A percentile compares a stretch with the other conserved stretches of the same genome.
These are phyloP conservation scores for Strongylocentrotus purpuratus DNA, from an alignment of 35 echinoderm and acorn worm genomes.

Conservation along the genomic window DNA sequence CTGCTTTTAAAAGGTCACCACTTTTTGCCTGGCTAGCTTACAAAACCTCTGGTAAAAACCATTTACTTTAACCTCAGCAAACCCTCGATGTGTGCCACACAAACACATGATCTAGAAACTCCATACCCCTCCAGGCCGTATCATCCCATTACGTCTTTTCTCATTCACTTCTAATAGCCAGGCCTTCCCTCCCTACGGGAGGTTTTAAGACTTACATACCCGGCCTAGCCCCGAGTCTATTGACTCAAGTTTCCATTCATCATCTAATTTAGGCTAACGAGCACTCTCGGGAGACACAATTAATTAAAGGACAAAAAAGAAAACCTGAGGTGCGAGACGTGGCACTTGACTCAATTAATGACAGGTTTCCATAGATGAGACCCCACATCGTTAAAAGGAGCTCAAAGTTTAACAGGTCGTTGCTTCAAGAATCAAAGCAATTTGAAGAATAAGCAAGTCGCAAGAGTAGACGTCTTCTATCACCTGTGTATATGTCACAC, in stretches of 20 bases:
- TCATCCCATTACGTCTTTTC: neutral
- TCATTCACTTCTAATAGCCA: neutral
- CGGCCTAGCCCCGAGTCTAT: neutral
- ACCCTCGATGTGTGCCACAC: neutral
- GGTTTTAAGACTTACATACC: conserved; percentile 2
- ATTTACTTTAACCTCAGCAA: neutral
- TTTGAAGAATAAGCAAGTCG: neutral
- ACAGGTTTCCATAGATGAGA: neutral
- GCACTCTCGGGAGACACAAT: neutral
- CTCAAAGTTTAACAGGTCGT: neutral
- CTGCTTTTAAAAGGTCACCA: neutral
- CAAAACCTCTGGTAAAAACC: neutral
- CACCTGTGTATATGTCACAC: no score
- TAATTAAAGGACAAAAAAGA: neutral
- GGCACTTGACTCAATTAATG: neutral
- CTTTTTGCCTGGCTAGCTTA: neutral
- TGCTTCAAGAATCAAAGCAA: neutral
- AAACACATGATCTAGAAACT: neutral
- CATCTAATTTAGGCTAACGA: conserved; percentile 11
- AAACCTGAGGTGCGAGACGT: neutral
- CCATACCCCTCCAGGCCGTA: neutral
- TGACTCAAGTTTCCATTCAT: conserved; percentile 10
- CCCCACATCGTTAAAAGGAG: neutral
- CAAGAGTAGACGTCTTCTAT: neutral
- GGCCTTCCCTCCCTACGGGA: neutral